Percentiles rank a stretch among this genome's conserved stretches.
Evolutionary conservation across 37 sponge, comb jelly and placozoan genomes (phyloP).

Genomic region (Crambe crambe): DNA sequence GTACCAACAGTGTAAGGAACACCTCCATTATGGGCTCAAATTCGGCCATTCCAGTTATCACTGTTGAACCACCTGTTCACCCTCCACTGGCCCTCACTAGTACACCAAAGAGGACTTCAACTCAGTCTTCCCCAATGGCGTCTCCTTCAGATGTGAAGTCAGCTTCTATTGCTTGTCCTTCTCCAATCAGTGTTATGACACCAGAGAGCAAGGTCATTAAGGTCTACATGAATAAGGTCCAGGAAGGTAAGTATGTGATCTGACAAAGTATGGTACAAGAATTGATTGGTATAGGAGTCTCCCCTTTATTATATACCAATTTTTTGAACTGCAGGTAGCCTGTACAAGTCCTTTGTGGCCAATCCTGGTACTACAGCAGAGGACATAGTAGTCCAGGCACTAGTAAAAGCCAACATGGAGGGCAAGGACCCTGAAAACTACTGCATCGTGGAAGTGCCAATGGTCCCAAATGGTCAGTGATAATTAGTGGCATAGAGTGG

Average conservation of each 20-base stretch:
- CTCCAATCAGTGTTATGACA: not conserved
- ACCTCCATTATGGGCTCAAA: no score
- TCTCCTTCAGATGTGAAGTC: not conserved
- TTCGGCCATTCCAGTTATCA: no score
- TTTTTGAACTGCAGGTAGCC: slow-evolving; percentile 17
- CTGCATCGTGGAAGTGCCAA: slow-evolving; percentile 21
- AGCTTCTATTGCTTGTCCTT: not conserved
- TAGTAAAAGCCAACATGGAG: slow-evolving; percentile 50
- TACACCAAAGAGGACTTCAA: not conserved
- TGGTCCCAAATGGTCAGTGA: slow-evolving; percentile 8
- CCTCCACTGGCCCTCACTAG: not conserved
- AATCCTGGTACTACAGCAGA: slow-evolving; percentile 37
- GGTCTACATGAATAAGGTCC: slow-evolving; percentile 60
- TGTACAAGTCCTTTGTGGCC: slow-evolving; percentile 55
- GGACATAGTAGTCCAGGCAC: slow-evolving; percentile 45
- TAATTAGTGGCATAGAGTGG: not conserved
- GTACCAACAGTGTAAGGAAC: not conserved
- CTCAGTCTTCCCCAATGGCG: not conserved
- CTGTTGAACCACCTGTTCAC: no score
- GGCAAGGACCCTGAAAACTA: slow-evolving; percentile 43
- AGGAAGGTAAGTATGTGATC: slow-evolving; percentile 39
- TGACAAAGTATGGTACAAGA: no score
- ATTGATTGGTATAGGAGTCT: no score
- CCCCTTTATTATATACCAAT: not conserved
- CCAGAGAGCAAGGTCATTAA: slow-evolving; percentile 21